These are phyloP conservation scores for Cepaea nemoralis DNA, from an alignment of 1,140 invertebrate species.

Conservation along the genomic window DNA sequence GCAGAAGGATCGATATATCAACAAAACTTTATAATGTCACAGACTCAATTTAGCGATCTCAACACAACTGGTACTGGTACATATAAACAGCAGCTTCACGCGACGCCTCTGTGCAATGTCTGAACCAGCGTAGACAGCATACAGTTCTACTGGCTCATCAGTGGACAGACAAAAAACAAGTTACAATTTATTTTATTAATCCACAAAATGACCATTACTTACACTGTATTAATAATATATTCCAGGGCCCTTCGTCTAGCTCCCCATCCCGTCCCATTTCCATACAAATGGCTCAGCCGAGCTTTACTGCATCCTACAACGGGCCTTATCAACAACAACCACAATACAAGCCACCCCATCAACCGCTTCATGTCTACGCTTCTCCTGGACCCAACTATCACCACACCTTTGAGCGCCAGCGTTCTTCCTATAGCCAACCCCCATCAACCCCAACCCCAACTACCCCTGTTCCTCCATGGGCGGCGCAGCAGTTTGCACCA, in stretches of 20 bases:
- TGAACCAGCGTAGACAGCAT: no score
- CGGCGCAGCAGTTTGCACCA: constrained; percentile 36
- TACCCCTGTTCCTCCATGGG: constrained; percentile 41
- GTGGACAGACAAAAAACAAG: no score
- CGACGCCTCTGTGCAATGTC: no score
- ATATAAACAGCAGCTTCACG: no score
- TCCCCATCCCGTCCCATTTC: constrained; percentile 15
- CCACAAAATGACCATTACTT: no score
- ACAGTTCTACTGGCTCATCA: no score
- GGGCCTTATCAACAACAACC: constrained; percentile 6
- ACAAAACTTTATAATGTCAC: no score
- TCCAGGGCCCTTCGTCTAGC: constrained; percentile 33
- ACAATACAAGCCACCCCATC: constrained; percentile 5
- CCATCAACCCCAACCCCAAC: constrained; percentile 28
- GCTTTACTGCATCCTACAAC: background rate
- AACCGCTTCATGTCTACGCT: constrained; percentile 16
- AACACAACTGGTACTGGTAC: no score
- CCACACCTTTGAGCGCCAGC: background rate
- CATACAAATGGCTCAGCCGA: constrained; percentile 1
- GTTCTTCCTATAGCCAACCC: constrained; percentile 31
- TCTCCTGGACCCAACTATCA: background rate
- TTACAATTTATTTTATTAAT: no score
- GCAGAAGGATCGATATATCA: no score
- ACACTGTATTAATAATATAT: no score
- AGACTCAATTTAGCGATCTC: no score